A percentile compares a stretch with the other conserved stretches of the same genome.
These are phyloP conservation scores for Urocynchramus pylzowi DNA, from an alignment of 2,113 vertebrate species.

Conservation along the genomic window DNA sequence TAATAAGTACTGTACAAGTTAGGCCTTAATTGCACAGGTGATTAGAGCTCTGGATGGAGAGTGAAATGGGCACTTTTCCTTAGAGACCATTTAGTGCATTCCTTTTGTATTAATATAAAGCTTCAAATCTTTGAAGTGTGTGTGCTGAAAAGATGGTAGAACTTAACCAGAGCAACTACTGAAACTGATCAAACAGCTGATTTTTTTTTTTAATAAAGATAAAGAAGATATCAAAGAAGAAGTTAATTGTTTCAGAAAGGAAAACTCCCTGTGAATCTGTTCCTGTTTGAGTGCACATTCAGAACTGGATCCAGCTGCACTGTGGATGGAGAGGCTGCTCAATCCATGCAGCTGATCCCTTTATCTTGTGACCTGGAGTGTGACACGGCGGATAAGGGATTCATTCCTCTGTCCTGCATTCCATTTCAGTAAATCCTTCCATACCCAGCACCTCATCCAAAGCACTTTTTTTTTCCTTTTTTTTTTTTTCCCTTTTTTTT, in stretches of 20 bases:
- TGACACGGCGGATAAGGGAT: background rate
- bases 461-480: background rate
- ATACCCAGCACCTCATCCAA: background rate
- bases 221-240: background rate
- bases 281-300: background rate
- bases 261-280: background rate
- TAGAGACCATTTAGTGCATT: background rate
- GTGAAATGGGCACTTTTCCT: background rate
- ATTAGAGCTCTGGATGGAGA: background rate
- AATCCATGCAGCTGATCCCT: background rate
- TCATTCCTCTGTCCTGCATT: background rate
- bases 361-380: slow-evolving; percentile 19
- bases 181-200: background rate
- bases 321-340: background rate
- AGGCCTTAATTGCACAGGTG: background rate
- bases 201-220: background rate
- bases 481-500: too few species aligned
- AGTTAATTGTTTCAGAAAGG: background rate
- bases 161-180: background rate
- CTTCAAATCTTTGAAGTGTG: background rate
- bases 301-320: background rate
- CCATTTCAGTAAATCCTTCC: slow-evolving; percentile 8
- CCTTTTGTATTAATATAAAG: background rate
- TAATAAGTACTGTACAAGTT: background rate
- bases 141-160: background rate